Percentiles rank a stretch among this genome's conserved stretches.
phyloP scores from a whole-genome alignment of 2,113 vertebrate species.

The Physeter macrocephalus region DNA sequence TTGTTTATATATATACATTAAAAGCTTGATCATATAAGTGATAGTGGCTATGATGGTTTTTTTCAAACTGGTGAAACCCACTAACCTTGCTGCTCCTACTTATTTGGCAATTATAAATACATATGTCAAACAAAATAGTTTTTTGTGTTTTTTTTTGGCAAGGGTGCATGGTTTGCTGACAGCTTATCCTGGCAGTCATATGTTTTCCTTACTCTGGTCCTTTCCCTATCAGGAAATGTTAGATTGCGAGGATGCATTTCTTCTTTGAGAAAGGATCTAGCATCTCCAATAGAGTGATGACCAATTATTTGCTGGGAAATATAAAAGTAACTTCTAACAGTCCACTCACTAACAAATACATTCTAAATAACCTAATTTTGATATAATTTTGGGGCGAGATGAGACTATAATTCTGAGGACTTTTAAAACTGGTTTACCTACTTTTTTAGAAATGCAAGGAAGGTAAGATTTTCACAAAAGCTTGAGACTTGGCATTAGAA shows the following conservation, averaged over 20 bases:
- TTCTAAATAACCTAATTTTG: not conserved
- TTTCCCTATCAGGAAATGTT: not conserved
- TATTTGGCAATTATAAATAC: constrained; percentile 37
- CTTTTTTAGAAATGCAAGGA: constrained; percentile 17
- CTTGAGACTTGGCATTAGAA: not conserved
- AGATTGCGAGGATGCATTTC: not conserved
- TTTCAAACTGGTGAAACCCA: not conserved
- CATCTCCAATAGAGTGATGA: not conserved
- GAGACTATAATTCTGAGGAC: not conserved
- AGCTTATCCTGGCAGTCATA: not conserved
- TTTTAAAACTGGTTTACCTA: not conserved
- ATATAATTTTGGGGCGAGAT: not conserved
- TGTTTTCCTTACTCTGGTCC: constrained; percentile 7
- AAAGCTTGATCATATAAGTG: constrained; percentile 8
- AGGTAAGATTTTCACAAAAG: not conserved
- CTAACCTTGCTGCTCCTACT: constrained; percentile 1
- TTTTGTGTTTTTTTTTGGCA: constrained; percentile 44
- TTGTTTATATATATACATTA: constrained; percentile 27
- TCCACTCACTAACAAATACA: not conserved
- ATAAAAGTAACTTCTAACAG: constrained; percentile 7
- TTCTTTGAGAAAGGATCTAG: not conserved
- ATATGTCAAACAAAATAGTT: constrained; percentile 16
- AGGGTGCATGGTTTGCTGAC: not conserved
- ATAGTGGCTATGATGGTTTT: constrained; percentile 1
- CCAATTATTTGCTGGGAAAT: not conserved